phyloP scores from a whole-genome alignment of 2,113 vertebrate species.

The Hippocampus zosterae region DNA sequence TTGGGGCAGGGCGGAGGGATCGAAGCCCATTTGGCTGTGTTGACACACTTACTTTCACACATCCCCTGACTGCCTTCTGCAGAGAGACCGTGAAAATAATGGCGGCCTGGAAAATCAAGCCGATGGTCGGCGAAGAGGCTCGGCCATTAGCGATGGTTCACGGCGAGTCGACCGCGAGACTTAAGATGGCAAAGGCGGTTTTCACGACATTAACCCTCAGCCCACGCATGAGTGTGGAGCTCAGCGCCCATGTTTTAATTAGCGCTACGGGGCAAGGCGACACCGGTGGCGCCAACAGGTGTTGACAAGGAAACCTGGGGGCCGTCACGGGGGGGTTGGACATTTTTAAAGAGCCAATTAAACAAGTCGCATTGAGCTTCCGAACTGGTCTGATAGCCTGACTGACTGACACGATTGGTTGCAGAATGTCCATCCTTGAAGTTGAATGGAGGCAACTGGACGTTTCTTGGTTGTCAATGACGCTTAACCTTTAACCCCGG shows the following conservation, averaged over 20 bases:
- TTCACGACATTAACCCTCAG: conserved; percentile 60
- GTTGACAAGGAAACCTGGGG: conserved; percentile 46
- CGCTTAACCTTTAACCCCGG: not conserved
- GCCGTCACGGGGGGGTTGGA: conserved; percentile 32
- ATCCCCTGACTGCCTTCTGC: conserved; percentile 29
- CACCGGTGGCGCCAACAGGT: conserved; percentile 29
- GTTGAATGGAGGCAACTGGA: too few species aligned
- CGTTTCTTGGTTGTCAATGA: too few species aligned
- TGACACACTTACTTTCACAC: conserved; percentile 48
- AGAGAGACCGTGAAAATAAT: conserved; percentile 1
- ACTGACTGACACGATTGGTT: conserved; percentile 22
- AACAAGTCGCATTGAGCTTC: conserved; percentile 44
- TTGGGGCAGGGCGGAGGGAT: conserved; percentile 52
- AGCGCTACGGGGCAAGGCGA: conserved; percentile 45
- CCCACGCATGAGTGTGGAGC: conserved; percentile 37
- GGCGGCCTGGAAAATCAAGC: conserved; percentile 1
- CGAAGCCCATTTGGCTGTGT: conserved; percentile 49
- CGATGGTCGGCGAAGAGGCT: conserved; percentile 16
- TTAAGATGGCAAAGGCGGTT: conserved; percentile 38
- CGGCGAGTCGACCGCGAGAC: conserved; percentile 25
- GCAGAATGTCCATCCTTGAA: too few species aligned
- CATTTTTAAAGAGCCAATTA: conserved; percentile 68
- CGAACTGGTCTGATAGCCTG: conserved; percentile 41
- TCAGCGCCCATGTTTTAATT: conserved; percentile 62
- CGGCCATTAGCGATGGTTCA: conserved; percentile 18